A percentile compares a stretch with the other conserved stretches of the same genome.
These are phyloP conservation scores for Tipula vernalis DNA, from an alignment of 2,888 invertebrate species.

Conservation along the genomic window DNA sequence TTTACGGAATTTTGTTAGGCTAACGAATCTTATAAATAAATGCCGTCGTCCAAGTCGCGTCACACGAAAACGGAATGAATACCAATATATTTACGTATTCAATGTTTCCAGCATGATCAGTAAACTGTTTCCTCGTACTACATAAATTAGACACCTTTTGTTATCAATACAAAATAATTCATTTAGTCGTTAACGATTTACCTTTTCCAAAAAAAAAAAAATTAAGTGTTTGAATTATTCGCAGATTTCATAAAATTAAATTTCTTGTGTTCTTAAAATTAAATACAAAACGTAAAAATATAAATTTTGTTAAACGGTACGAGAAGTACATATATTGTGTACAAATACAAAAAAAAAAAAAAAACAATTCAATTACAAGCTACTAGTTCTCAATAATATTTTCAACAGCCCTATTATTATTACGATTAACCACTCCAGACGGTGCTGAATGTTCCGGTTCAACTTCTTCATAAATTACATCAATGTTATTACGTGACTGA, in stretches of 20 bases:
- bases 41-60: neutral
- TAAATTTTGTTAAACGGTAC: neutral
- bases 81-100: neutral
- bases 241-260: too few relatives aligned
- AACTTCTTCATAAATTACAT: constrained; percentile 36
- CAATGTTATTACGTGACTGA: constrained; percentile 24
- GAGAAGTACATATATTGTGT: neutral
- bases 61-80: neutral
- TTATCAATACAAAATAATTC: neutral
- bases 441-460: constrained; percentile 13
- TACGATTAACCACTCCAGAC: neutral
- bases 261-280: neutral
- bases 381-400: neutral
- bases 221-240: too few relatives aligned
- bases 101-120: neutral
- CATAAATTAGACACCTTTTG: neutral
- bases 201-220: too few relatives aligned
- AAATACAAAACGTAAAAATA: neutral
- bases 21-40: neutral
- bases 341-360: neutral
- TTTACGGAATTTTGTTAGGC: neutral
- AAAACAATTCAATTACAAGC: neutral
- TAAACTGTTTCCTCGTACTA: neutral
- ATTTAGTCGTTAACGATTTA: too few relatives aligned
- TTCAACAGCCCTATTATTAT: neutral